Percentiles rank a stretch among this genome's conserved stretches.
phyloP scores from a whole-genome alignment of 2,113 vertebrate genomes.

The Brachionichthys hirsutus region DNA sequence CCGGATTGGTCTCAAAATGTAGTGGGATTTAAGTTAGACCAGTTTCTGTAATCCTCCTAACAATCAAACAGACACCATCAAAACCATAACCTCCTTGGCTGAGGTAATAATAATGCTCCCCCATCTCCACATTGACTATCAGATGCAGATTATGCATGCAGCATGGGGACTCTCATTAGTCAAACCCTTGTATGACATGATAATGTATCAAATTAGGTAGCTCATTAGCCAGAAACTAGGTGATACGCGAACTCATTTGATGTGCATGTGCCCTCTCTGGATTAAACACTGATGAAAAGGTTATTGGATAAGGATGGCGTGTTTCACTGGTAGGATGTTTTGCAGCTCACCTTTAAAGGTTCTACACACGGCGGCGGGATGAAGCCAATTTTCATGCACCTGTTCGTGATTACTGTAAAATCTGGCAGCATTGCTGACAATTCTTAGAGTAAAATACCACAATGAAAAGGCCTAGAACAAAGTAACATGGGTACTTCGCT shows the following conservation, averaged over 20 bases:
- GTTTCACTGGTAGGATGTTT: constrained; percentile 20
- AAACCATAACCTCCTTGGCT: too few species aligned
- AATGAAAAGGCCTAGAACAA: not conserved
- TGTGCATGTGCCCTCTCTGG: constrained; percentile 46
- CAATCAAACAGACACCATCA: too few species aligned
- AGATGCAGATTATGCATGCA: constrained; percentile 47
- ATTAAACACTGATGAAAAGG: constrained; percentile 45
- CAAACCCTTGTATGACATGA: constrained; percentile 47
- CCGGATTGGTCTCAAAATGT: too few species aligned
- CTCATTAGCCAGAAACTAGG: constrained; percentile 59
- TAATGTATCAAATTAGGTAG: constrained; percentile 63
- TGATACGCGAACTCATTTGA: constrained; percentile 54
- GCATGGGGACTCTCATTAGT: constrained; percentile 59
- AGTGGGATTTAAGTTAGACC: too few species aligned
- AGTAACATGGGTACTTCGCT: not conserved
- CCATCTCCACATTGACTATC: constrained; percentile 10
- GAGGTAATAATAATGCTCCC: not conserved
- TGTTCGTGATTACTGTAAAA: constrained; percentile 22
- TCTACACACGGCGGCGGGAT: constrained; percentile 31
- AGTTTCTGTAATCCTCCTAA: too few species aligned
- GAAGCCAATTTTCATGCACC: constrained; percentile 35
- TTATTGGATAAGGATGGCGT: constrained; percentile 30
- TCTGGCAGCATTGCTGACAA: constrained; percentile 4
- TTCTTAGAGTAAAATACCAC: constrained; percentile 5
- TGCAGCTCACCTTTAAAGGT: constrained; percentile 33